These are phyloP conservation scores for Chelonus insularis DNA, from an alignment of 1,140 invertebrate species.

Conservation along the genomic window DNA sequence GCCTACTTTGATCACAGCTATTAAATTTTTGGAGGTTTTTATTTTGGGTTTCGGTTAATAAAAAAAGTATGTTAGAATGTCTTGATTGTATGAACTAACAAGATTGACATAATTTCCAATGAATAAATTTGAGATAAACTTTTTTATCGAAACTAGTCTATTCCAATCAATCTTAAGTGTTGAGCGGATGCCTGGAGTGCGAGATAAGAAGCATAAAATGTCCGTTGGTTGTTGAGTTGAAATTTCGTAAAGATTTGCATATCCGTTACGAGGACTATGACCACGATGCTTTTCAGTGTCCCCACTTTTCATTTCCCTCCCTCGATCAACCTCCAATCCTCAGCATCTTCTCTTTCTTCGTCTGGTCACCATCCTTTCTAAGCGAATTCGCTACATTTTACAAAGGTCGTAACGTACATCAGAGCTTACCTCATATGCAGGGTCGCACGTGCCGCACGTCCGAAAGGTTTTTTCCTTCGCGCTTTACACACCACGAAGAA, in stretches of 20 bases:
- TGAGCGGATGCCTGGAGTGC: neutral
- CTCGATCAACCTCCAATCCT: neutral
- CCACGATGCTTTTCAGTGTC: neutral
- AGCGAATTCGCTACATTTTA: slow-evolving; percentile 31
- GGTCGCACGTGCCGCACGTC: slow-evolving; percentile 15
- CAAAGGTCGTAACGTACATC: slow-evolving; percentile 32
- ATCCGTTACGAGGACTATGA: slow-evolving; percentile 13
- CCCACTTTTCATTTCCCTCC: neutral
- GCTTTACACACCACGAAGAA: neutral
- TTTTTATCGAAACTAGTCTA: neutral
- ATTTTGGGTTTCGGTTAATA: no score
- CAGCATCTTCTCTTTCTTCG: neutral
- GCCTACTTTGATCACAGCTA: no score
- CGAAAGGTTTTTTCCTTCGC: slow-evolving; percentile 11
- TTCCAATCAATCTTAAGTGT: neutral
- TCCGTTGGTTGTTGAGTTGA: slow-evolving; percentile 3
- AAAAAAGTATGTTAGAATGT: no score
- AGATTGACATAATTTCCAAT: no score
- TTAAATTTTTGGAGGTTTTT: no score
- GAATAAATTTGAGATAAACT: no score
- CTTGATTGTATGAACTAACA: no score
- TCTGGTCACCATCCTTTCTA: neutral
- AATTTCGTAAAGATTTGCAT: slow-evolving; percentile 16
- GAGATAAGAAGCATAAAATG: slow-evolving; percentile 22
- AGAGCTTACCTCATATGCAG: neutral